Evolutionary conservation across 2,113 vertebrate species (phyloP).

Genomic region (Meriones unguiculatus): DNA sequence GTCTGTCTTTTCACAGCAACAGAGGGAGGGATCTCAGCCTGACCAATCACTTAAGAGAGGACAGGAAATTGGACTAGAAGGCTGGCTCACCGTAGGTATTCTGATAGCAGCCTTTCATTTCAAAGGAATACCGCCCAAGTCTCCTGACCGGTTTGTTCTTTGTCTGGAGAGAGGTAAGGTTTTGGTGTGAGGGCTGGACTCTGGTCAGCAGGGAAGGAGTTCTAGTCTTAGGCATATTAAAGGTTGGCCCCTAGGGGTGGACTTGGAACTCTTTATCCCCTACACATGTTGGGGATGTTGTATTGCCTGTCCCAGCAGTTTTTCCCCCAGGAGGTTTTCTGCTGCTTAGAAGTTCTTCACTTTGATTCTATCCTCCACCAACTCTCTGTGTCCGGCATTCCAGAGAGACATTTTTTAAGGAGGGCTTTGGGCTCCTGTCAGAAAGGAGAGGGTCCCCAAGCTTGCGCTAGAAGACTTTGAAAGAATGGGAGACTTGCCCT

Average conservation of each 20-base stretch:
- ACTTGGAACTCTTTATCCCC: not conserved
- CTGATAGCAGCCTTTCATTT: fast-evolving
- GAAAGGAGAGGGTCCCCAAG: not conserved
- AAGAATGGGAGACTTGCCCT: not conserved
- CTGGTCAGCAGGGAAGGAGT: not conserved
- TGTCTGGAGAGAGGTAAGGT: not conserved
- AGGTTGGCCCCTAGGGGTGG: not conserved
- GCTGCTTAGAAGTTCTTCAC: not conserved
- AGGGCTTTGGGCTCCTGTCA: not conserved
- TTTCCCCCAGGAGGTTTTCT: not conserved
- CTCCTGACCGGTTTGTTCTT: not conserved
- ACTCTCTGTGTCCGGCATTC: fast-evolving
- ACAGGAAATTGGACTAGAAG: not conserved
- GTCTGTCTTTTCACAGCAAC: not conserved
- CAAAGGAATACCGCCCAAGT: not conserved
- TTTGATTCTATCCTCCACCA: not conserved
- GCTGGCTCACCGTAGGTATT: fast-evolving
- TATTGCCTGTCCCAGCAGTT: not conserved
- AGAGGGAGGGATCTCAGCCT: not conserved
- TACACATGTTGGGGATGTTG: not conserved
- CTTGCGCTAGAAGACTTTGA: not conserved
- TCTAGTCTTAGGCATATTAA: not conserved
- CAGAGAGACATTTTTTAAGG: not conserved
- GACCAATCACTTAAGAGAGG: not conserved
- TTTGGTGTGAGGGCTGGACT: not conserved